Base-by-base conservation (phyloP, 2,797 vertebrate genomes). In the Ceryle rudis region DNA sequence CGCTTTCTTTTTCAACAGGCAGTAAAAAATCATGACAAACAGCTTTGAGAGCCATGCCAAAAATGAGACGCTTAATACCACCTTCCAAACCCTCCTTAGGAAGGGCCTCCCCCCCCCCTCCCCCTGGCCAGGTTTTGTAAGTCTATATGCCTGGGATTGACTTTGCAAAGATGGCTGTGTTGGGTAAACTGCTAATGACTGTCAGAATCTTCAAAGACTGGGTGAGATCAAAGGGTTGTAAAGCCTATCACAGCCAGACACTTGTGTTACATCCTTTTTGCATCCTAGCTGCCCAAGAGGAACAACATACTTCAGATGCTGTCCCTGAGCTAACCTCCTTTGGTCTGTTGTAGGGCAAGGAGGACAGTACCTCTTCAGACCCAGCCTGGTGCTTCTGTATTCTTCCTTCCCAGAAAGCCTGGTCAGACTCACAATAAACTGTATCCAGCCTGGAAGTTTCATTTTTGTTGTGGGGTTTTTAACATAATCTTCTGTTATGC, bases 31-130 rank as follows among this genome's bases (percentile, higher is more conserved):
- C 3, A 0, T 55, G 81, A 88, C 79, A 83, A 91, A 71, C 33
- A 21, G 83, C 88, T 92, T 46, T n/a, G 71, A 81, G 69, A 70
- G 14, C 60, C 22, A 4, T 91, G 94, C 74, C 89, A 95, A 90
- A 90, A 90, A 83, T 44, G 78, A 81, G 69, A 65, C 0, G 4
- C 90, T 95, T 89, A 60, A 71, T 61, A 89, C 91, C 52, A 35
- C 73, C 83, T 95, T 96, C 11, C 39, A 39, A 64, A 39, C 23
- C 10, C 11, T 88, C 7, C n/a, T n/a, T n/a, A n/a, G n/a, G n/a
- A n/a, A n/a, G n/a, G n/a, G n/a, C n/a, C n/a, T n/a, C n/a, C n/a
- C 37, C 37, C 20, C 35, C 6, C 19, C n/a, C 3, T 16, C 4
- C 14, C 19, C 9, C 22, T 39, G 37, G 28, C 5, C 9, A 58